phyloP scores from a whole-genome alignment of 2,797 vertebrate genomes.

The Falco cherrug region DNA sequence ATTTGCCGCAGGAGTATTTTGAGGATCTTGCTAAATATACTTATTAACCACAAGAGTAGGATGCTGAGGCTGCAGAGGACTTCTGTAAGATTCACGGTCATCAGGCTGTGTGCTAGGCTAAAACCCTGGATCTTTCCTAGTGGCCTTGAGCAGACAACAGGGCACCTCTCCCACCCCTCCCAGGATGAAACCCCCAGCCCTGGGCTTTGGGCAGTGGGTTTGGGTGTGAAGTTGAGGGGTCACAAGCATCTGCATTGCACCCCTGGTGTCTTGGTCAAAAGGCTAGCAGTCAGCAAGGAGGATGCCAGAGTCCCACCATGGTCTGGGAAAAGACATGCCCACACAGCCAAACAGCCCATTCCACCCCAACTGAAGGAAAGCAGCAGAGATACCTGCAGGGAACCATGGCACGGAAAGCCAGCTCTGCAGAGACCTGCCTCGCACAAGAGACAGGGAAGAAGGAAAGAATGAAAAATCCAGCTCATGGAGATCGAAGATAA shows the following conservation, averaged over 20 bases:
- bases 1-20: conserved; percentile 15
- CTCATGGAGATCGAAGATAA: background rate
- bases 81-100: background rate
- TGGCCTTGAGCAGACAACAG: background rate
- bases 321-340: background rate
- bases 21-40: conserved; percentile 51
- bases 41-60: background rate
- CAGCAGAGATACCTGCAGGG: background rate
- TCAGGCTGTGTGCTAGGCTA: background rate
- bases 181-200: background rate
- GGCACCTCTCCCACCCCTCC: background rate
- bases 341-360: background rate
- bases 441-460: background rate
- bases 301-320: background rate
- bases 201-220: background rate
- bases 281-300: background rate
- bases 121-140: background rate
- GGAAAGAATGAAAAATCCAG: background rate
- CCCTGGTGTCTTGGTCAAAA: background rate
- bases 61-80: conserved; percentile 25
- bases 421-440: background rate
- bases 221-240: background rate
- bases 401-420: background rate
- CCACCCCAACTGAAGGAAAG: background rate
- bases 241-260: background rate